Base-by-base conservation (phyloP, 2,113 vertebrate genomes). In the Opisthocomus hoazin region DNA sequence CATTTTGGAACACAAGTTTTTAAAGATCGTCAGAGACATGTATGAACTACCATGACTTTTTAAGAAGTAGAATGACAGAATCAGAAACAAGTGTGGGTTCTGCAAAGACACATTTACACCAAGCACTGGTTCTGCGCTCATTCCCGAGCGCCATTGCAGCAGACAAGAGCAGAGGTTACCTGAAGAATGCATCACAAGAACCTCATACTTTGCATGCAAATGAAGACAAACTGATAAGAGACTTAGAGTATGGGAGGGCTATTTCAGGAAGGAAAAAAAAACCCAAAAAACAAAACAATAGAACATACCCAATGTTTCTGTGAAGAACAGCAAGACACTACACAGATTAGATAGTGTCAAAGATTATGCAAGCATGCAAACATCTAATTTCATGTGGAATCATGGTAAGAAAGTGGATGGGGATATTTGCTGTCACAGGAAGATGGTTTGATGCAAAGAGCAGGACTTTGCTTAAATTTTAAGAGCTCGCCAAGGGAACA, bases 41-140 rank as follows among this genome's bases (percentile, higher is more conserved):
- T 26, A 9, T 29, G 29, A 48, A 45, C 27, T 48, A 22, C 27
- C 13, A 16, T 41, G 58, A 36, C 48, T 61, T 61, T 51, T 45
- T 15, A 77, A 69, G 19, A 69, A 71, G 32, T 8, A 66, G 19
- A 61, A 34, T 12, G 29, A 81, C 45, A 60, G 34, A 63, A 66
- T 15, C 4, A 65, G 41, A 86, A 79, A 41, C 8, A 46, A 70
- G 32, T 0, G 0, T 41, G 29, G 50, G 8, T 70, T 70, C 57
- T 50, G 24, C 1, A 0, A 60, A 75, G 50, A 39, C 11, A 9
- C 0, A 0, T 58, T 77, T 39, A 75, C 39, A 29, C 23, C 23
- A 58, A 58, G 34, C 23, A 50, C 15, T 0, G 3, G 11, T 19
- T 46, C 15, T 30, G 6, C 1, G 0, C 20, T n/a, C 3, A 0